phyloP scores from a whole-genome alignment of 2,888 invertebrate genomes.

The Yponomeuta cagnagella region DNA sequence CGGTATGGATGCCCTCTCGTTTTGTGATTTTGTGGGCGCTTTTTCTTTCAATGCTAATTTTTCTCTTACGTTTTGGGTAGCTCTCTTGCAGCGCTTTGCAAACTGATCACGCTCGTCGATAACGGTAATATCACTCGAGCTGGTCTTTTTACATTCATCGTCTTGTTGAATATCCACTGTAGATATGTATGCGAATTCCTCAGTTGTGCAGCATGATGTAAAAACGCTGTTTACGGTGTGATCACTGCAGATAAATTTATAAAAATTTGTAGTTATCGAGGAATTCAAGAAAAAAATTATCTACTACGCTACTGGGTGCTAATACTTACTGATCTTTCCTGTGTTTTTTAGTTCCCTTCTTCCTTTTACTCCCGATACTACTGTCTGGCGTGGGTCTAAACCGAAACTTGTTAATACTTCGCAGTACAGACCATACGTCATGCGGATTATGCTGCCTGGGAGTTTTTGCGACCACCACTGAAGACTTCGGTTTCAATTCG shows the following conservation, averaged over 20 bases:
- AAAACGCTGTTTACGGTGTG: neutral
- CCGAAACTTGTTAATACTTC: constrained; percentile 55
- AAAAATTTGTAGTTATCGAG: neutral
- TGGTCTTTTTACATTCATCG: constrained; percentile 20
- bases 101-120: constrained; percentile 45
- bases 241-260: neutral
- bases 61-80: neutral
- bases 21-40: neutral
- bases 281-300: no score
- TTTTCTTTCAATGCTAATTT: neutral
- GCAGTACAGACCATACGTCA: constrained; percentile 58
- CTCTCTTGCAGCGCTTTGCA: constrained; percentile 25
- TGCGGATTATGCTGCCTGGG: constrained; percentile 30
- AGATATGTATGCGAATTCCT: neutral
- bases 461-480: neutral
- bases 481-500: neutral
- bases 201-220: neutral
- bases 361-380: neutral
- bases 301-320: no score
- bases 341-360: neutral
- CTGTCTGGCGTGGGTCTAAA: constrained; percentile 31
- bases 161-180: neutral
- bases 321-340: neutral
- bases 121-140: constrained; percentile 57
- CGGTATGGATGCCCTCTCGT: neutral